Evolutionary conservation across 1,140 invertebrate species (phyloP), one percentile per base, ranked within the genome.

Genomic region (Neuroterus valhalla): DNA sequence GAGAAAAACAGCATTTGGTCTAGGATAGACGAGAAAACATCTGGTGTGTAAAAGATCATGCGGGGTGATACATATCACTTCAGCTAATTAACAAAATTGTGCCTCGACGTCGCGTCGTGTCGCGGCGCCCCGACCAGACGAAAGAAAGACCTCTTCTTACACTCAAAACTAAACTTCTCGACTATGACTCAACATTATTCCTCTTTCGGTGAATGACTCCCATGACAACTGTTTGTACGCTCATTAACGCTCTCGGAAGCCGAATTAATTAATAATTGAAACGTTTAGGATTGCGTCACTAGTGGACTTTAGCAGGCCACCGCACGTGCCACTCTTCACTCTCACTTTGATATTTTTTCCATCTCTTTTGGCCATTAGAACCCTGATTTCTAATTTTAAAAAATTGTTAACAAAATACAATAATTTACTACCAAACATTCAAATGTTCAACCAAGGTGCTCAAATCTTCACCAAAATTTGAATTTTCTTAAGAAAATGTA

Each of bases 121-220:
- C 31, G 6, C 46, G 17, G 14, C 44, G 19, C 66, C n/a, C 42
- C 66, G 48, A 52, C 66, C 17, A 74, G 45, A n/a, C n/a, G 15
- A 48, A n/a, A 48, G 46, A 48, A 48, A 48, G 17, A 17, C 14
- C 4, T n/a, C 8, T 48, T 48, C 17, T 48, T 48, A 17, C 15
- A 17, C 15, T 48, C n/a, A 48, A 48, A 48, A 19, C 46, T n/a
- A 19, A 17, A 48, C 17, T 48, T n/a, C 3, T 48, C 46, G 46
- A 48, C 5, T 48, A 17, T 48, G 46, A 17, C 46, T 72, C 23
- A 55, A 8, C 31, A 38, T 5, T n/a, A 48, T 48, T n/a, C n/a
- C 17, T 48, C n/a, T 48, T 68, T 78, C 78, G 82, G 80, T 84
- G 80, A 86, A 84, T 83, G 84, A 86, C 82, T 83, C 70, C 48